Evolutionary conservation across 2,888 invertebrate genomes (phyloP), one percentile per base, ranked within the genome.

Genomic region (Macrosoma leucophasiata): DNA sequence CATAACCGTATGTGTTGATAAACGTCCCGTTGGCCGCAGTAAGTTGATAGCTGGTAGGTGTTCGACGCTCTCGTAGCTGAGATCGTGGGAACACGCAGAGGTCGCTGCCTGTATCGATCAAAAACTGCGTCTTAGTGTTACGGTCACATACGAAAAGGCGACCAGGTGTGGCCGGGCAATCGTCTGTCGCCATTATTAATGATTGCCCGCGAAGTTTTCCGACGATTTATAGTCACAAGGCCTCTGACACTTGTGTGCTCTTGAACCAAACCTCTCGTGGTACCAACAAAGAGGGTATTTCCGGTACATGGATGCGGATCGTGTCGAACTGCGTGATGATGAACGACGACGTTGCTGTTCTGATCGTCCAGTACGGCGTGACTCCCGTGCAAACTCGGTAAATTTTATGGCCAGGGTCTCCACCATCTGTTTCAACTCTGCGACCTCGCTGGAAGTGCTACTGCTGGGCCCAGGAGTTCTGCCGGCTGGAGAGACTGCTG

Each of bases 1-100:
- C 31, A 3, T 15, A 39, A 2, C 58, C 61, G 32, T 55, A 61
- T 0, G 61, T 62, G 1, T 36, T 20, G 13, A 65, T 62, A 1
- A 20, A 12, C 1, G 54, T 36, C 3, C 53, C 49, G 29, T 66
- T 63, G 2, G 58, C 28, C 5, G 64, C 65, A 21, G 28, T 48
- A 2, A 63, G 34, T 17, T 41, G 33, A 29, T 56, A 64, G 4
- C 23, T 20, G 0, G 53, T 42, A 11, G 43, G 38, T 1, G 27
- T 10, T 2, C 39, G 41, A 10, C 36, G 39, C 1, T 43, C 45
- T 8, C 33, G 36, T 3, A 56, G 29, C 3, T 19, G 8, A 5
- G 36, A 27, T 7, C 37, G 34, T 9, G 48, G 48, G 34, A 39
- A 50, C 5, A 52, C 44, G 19, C 43, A 43, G 23, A 46, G 32